phyloP scores from a whole-genome alignment of 2,797 vertebrate genomes.

The Takifugu ocellatus region DNA sequence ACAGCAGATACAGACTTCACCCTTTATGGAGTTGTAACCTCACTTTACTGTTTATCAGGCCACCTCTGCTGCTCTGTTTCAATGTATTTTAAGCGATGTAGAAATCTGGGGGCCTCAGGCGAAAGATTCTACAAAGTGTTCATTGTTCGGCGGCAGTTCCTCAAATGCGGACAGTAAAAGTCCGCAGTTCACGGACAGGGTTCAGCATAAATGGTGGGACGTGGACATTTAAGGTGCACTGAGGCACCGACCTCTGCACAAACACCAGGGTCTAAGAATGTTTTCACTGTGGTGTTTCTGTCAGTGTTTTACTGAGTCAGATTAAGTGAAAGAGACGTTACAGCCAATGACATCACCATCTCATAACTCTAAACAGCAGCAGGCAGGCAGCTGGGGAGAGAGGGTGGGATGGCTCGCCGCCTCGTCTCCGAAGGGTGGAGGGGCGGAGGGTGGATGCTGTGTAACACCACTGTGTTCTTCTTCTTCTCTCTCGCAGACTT shows the following conservation, averaged over 20 bases:
- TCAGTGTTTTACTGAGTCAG: conserved; percentile 23
- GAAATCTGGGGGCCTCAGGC: no score
- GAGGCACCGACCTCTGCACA: conserved; percentile 1
- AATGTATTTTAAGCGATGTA: not conserved
- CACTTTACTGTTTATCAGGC: conserved; percentile 15
- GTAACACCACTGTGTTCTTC: conserved; percentile 34
- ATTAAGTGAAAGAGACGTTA: conserved; percentile 47
- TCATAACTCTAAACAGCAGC: conserved; percentile 46
- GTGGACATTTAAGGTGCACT: not conserved
- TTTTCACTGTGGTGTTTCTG: conserved; percentile 37
- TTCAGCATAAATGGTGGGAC: not conserved
- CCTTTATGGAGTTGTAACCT: conserved; percentile 27
- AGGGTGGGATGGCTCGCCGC: conserved; percentile 32
- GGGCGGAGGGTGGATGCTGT: conserved; percentile 28
- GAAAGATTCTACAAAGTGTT: no score
- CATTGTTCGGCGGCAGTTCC: no score
- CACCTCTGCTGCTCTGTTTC: conserved; percentile 1
- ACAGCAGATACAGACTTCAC: conserved; percentile 13
- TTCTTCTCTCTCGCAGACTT: conserved; percentile 8
- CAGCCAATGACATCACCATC: conserved; percentile 58
- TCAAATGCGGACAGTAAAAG: not conserved
- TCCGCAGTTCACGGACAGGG: not conserved
- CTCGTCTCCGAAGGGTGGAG: conserved; percentile 20
- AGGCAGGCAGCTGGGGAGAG: conserved; percentile 40
- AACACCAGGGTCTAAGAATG: not conserved